phyloP scores from a whole-genome alignment of 2,797 vertebrate genomes.

The Synanceia verrucosa region DNA sequence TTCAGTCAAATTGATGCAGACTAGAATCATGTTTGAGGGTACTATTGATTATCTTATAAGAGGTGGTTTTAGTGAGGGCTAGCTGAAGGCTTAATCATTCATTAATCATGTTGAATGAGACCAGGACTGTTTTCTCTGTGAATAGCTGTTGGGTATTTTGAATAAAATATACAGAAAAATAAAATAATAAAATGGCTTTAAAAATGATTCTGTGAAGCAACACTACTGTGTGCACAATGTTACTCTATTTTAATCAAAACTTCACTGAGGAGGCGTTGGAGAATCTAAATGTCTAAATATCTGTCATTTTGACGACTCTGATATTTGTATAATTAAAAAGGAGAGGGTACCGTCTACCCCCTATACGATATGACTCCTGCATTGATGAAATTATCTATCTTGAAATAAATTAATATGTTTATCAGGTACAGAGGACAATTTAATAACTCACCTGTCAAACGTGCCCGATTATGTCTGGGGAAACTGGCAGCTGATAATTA shows the following conservation, averaged over 20 bases:
- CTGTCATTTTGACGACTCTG: constrained; percentile 77
- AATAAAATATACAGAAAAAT: constrained; percentile 34
- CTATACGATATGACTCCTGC: constrained; percentile 77
- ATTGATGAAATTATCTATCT: constrained; percentile 82
- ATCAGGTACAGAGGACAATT: constrained; percentile 82
- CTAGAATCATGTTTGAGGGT: constrained; percentile 51
- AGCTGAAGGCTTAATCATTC: constrained; percentile 58
- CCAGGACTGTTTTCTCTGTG: constrained; percentile 18
- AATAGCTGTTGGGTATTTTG: constrained; percentile 30
- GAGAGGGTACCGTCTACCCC: constrained; percentile 72
- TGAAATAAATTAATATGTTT: constrained; percentile 86
- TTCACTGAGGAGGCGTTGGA: constrained; percentile 50
- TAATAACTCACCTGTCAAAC: constrained; percentile 86
- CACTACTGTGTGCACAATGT: constrained; percentile 19
- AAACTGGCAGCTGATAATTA: constrained; percentile 82
- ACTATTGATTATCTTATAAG: constrained; percentile 59
- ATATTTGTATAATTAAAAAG: constrained; percentile 82
- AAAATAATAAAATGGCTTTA: constrained; percentile 17
- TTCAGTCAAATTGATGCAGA: constrained; percentile 37
- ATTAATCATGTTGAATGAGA: constrained; percentile 22
- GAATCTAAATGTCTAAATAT: constrained; percentile 68
- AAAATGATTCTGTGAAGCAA: constrained; percentile 32
- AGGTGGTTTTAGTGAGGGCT: constrained; percentile 38
- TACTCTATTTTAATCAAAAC: constrained; percentile 73
- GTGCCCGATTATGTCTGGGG: constrained; percentile 76